phyloP scores from a whole-genome alignment of 2,888 invertebrate species.

The Nematopogon swammerdamellus region DNA sequence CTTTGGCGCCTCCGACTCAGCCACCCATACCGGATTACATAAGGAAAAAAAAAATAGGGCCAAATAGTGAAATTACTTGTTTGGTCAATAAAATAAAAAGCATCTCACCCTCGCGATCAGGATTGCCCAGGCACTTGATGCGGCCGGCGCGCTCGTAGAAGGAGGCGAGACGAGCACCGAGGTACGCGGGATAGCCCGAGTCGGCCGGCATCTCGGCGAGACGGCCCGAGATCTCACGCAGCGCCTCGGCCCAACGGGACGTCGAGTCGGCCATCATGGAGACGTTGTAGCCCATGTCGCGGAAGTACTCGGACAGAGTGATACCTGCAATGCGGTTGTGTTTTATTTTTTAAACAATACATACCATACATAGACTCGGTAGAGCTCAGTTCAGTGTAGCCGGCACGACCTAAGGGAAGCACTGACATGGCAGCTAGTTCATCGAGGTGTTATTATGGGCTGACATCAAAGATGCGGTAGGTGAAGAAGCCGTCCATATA shows the following conservation, averaged over 20 bases:
- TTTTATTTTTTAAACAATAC: neutral
- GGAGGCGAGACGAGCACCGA: conserved; percentile 96
- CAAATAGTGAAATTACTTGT: too few relatives aligned
- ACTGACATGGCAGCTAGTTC: too few relatives aligned
- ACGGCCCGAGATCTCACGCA: conserved; percentile 99
- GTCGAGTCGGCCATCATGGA: conserved; percentile 99
- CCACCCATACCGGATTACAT: too few relatives aligned
- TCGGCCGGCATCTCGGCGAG: conserved; percentile 99
- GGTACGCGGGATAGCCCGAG: conserved; percentile 97
- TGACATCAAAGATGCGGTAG: too few relatives aligned
- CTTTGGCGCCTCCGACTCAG: too few relatives aligned
- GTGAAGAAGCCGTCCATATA: too few relatives aligned
- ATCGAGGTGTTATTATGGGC: too few relatives aligned
- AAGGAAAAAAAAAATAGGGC: too few relatives aligned
- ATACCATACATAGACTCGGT: neutral
- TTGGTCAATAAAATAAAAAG: too few relatives aligned
- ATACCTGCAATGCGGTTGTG: conserved; percentile 61
- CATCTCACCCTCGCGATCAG: conserved; percentile 80
- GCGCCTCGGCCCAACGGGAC: conserved; percentile 99
- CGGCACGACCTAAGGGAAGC: too few relatives aligned
- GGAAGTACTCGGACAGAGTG: conserved; percentile 99
- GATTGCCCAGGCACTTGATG: conserved; percentile 96
- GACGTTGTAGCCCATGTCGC: conserved; percentile 99
- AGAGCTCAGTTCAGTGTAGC: too few relatives aligned
- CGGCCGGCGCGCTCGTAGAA: conserved; percentile 99